Conservation (phyloP, 2,888 invertebrate species). For the Oscheius sp. region DNA sequence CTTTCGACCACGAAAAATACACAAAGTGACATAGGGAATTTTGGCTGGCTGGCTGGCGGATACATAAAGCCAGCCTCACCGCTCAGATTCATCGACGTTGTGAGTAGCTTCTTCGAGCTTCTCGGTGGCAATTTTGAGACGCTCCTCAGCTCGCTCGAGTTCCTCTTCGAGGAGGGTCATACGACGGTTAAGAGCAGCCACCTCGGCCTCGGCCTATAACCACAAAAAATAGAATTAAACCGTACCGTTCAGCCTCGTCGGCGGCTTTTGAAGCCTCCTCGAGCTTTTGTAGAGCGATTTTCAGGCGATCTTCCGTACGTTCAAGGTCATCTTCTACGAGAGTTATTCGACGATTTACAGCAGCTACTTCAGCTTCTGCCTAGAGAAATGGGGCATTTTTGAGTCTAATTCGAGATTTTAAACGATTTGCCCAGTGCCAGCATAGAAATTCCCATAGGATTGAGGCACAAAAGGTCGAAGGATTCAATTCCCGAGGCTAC, state of each 20-base stretch:
- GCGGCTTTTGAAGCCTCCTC: slow-evolving; percentile 99
- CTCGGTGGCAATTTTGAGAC: slow-evolving; percentile 95
- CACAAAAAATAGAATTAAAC: slow-evolving; percentile 12
- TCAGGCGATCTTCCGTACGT: slow-evolving; percentile 97
- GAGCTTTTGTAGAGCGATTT: slow-evolving; percentile 96
- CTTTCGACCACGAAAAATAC: no score
- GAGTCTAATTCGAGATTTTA: no score
- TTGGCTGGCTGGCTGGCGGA: background rate
- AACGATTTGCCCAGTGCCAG: no score
- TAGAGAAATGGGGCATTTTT: slow-evolving; percentile 67
- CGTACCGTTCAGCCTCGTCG: slow-evolving; percentile 99
- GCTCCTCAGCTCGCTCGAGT: slow-evolving; percentile 97
- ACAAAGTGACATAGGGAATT: no score
- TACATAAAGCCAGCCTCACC: slow-evolving; percentile 78
- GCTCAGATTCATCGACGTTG: slow-evolving; percentile 97
- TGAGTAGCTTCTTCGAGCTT: slow-evolving; percentile 99
- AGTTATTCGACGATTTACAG: slow-evolving; percentile 97
- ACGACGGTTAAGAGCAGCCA: slow-evolving; percentile 96
- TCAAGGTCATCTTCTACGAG: slow-evolving; percentile 99
- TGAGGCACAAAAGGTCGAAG: no score
- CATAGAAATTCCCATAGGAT: no score
- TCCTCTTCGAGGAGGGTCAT: slow-evolving; percentile 99
- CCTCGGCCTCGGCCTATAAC: slow-evolving; percentile 81
- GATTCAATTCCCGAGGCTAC: no score
- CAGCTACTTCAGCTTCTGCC: slow-evolving; percentile 98